These are phyloP conservation scores for Theodoxus fluviatilis DNA, from an alignment of 2,888 invertebrate genomes.

Conservation along the genomic window DNA sequence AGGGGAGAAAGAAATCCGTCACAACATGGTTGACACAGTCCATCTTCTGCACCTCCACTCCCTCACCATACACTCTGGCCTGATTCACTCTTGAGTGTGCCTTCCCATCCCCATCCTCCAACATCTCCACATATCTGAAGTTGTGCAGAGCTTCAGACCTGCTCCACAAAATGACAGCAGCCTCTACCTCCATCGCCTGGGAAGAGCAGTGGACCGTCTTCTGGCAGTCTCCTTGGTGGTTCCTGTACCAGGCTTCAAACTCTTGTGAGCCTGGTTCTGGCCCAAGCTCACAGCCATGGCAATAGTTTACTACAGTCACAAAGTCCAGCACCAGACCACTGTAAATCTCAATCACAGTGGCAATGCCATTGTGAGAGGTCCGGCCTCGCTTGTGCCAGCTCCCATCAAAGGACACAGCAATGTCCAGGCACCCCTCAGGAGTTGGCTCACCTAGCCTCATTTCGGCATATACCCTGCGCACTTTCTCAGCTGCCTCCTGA, in stretches of 20 bases:
- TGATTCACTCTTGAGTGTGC: not conserved
- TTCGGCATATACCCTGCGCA: not conserved
- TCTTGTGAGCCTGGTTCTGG: not conserved
- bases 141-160: not conserved
- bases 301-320: too few species aligned
- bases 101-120: constrained; percentile 10
- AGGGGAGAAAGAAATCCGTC: too few species aligned
- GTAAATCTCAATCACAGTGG: too few species aligned
- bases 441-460: not conserved
- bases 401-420: too few species aligned
- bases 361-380: too few species aligned
- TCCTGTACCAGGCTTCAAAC: not conserved
- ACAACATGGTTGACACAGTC: constrained; percentile 20
- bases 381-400: too few species aligned
- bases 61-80: not conserved
- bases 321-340: too few species aligned
- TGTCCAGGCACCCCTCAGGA: too few species aligned
- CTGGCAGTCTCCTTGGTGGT: not conserved
- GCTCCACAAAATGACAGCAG: not conserved
- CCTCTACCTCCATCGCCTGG: too few species aligned
- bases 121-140: not conserved
- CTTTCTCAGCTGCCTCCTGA: not conserved
- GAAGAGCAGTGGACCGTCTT: not conserved
- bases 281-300: too few species aligned
- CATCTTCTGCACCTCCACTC: not conserved